These are phyloP conservation scores for Coccyzus lansbergi DNA, from an alignment of 2,797 vertebrate genomes.

Conservation along the genomic window DNA sequence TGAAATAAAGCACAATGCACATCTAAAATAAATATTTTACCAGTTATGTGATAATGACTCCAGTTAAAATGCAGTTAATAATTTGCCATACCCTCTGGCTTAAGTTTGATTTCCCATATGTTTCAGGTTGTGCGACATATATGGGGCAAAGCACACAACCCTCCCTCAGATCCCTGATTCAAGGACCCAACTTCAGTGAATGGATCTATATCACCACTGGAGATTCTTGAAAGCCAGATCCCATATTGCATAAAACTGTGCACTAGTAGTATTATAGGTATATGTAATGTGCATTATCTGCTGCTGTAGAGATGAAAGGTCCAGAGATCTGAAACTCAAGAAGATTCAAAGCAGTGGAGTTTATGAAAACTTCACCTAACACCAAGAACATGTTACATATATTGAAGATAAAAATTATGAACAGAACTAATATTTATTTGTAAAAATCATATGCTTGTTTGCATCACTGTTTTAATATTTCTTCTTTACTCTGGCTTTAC, in stretches of 20 bases:
- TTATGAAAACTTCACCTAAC: neutral
- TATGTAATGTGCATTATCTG: neutral
- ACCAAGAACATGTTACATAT: neutral
- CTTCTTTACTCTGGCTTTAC: constrained; percentile 2
- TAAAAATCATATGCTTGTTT: neutral
- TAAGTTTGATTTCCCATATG: neutral
- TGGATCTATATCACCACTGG: neutral
- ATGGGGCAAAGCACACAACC: neutral
- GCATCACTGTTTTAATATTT: neutral
- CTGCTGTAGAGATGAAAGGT: neutral
- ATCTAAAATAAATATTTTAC: constrained; percentile 49
- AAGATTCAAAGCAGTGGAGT: neutral
- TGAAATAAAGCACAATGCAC: neutral
- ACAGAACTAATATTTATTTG: neutral
- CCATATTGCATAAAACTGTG: neutral
- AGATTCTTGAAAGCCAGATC: neutral
- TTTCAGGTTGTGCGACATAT: neutral
- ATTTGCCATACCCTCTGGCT: constrained; percentile 6
- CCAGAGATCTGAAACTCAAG: neutral
- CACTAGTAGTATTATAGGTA: neutral
- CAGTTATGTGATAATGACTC: neutral
- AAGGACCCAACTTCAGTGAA: neutral
- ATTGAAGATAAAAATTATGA: neutral
- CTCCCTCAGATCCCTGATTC: neutral
- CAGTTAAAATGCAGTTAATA: constrained; percentile 17